Percentiles rank a stretch among this genome's conserved stretches.
phyloP scores from a whole-genome alignment of 2,888 invertebrate species.

The Troides aeacus region DNA sequence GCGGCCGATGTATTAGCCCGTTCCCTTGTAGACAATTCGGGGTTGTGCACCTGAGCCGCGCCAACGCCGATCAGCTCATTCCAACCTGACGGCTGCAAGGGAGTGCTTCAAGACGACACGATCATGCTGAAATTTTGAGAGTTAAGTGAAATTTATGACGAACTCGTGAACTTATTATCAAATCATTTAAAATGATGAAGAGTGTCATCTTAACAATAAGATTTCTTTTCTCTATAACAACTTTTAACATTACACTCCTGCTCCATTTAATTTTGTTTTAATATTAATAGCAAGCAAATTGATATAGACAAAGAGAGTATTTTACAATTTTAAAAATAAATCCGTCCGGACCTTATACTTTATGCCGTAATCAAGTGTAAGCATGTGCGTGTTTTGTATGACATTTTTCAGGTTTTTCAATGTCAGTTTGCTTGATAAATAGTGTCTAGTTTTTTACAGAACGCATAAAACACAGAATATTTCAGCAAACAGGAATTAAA shows the following conservation, averaged over 20 bases:
- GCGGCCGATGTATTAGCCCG: slow-evolving; percentile 76
- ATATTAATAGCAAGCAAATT: background rate
- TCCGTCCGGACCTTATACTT: slow-evolving; percentile 25
- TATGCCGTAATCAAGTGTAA: slow-evolving; percentile 5
- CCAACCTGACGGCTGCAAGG: slow-evolving; percentile 65
- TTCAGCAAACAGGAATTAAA: background rate
- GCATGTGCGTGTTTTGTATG: slow-evolving; percentile 4
- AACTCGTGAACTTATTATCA: slow-evolving; percentile 32
- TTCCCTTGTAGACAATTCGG: slow-evolving; percentile 76
- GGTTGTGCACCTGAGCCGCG: slow-evolving; percentile 78
- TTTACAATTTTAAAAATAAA: slow-evolving; percentile 16
- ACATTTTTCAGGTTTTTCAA: slow-evolving; percentile 2
- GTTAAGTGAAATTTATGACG: slow-evolving; percentile 38
- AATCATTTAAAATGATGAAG: slow-evolving; percentile 8
- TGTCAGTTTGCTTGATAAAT: background rate
- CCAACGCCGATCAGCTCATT: slow-evolving; percentile 66
- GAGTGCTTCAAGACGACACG: slow-evolving; percentile 70
- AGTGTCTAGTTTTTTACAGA: background rate
- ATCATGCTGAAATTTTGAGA: slow-evolving; percentile 72
- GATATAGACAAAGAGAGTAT: slow-evolving; percentile 10
- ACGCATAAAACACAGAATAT: background rate
- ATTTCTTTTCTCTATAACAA: background rate
- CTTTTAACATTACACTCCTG: background rate
- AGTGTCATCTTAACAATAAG: slow-evolving; percentile 8
- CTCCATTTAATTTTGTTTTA: background rate